A percentile compares a stretch with the other conserved stretches of the same genome.
phyloP scores from a whole-genome alignment of 2,113 vertebrate species.

The Chloropsis cyanopogon region DNA sequence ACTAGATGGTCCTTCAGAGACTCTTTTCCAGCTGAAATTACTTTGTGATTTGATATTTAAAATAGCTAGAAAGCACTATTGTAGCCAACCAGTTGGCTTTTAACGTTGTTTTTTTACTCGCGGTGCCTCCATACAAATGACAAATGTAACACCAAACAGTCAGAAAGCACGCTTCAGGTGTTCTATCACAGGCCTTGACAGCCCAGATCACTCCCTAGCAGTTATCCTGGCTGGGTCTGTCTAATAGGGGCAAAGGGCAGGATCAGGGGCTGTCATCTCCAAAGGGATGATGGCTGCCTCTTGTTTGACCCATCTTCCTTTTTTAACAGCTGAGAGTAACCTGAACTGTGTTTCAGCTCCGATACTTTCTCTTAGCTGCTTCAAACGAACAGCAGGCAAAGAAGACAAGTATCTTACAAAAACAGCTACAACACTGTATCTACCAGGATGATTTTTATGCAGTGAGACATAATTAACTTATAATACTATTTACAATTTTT shows the following conservation, averaged over 20 bases:
- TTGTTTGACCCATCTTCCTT: slow-evolving; percentile 24
- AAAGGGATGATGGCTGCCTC: not conserved
- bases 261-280: not conserved
- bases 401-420: not conserved
- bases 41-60: not conserved
- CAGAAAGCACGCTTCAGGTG: not conserved
- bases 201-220: not conserved
- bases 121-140: not conserved
- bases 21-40: not conserved
- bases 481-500: not conserved
- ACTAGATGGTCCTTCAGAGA: not conserved
- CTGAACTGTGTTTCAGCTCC: not conserved
- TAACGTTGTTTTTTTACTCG: not conserved
- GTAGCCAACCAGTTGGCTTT: not conserved
- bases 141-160: not conserved
- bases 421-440: not conserved
- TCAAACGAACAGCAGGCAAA: not conserved
- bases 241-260: not conserved
- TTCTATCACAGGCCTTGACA: not conserved
- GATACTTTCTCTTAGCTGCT: not conserved
- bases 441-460: not conserved
- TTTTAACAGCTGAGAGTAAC: slow-evolving; percentile 39
- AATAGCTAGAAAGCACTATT: not conserved
- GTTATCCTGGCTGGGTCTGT: not conserved
- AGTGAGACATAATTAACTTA: not conserved